Evolutionary conservation across 2,888 invertebrate species (phyloP), one percentile per base, ranked within the genome.

Genomic region (Pyrgus malvae): DNA sequence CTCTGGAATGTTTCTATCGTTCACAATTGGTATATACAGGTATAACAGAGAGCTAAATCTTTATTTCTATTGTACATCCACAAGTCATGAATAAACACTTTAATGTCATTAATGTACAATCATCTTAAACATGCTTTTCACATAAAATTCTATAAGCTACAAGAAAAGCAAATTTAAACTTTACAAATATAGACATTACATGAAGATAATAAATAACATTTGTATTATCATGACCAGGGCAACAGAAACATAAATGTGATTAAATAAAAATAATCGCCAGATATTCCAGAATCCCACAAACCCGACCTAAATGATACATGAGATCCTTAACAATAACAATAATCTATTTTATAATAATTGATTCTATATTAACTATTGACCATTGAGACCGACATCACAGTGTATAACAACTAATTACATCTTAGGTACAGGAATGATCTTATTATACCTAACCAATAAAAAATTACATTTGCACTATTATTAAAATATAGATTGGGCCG

Each of bases 371-470:
- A 81, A 64, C 86, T 87, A 86, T 80, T 83, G 84, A 86, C 87
- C 83, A 76, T 85, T 81, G 87, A 88, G 86, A 88, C 88, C 89
- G 80, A 83, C 85, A 88, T 88, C 89, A 89, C 87, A 88, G 88
- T 87, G 86, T 83, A 81, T n/a, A 78, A 76, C 83, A 83, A 86
- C 82, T 83, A 80, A 78, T 76, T 83, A 69, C 69, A 67, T 89
- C 89, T 89, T 89, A 89, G 89, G 89, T 88, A 87, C 88, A 80
- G 89, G 88, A 89, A 89, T 88, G 87, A 87, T 81, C 83, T 86
- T 83, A 85, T 64, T 73, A 78, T 68, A 71, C 74, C 76, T 80
- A 72, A 64, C 68, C 69, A 61, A 67, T 66, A 72, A 77, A 23
- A 71, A 76, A 81, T 81, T 83, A 87, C 82, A 89, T 80, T 87